Evolutionary conservation across 2,888 invertebrate species (phyloP).

Genomic region (Drosophila rellima): DNA sequence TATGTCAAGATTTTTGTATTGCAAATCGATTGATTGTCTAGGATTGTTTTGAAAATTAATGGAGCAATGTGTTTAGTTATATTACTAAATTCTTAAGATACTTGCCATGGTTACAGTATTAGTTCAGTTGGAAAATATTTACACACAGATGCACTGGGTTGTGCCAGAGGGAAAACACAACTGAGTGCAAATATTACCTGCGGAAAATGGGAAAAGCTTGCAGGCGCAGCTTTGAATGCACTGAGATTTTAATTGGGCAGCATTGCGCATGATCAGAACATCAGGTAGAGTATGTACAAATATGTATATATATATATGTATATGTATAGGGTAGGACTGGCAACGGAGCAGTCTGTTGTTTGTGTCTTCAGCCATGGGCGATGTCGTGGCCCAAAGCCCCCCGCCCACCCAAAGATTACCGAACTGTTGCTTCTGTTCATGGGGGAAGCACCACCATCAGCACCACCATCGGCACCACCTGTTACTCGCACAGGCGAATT

Average conservation of each 20-base stretch:
- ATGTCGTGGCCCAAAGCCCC: neutral
- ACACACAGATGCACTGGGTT: conserved; percentile 26
- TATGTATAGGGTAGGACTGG: conserved; percentile 31
- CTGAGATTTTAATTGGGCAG: conserved; percentile 4
- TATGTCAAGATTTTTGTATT: neutral
- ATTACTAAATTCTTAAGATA: no score
- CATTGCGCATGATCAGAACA: conserved; percentile 50
- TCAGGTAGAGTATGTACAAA: neutral
- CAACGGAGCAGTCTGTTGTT: conserved; percentile 34
- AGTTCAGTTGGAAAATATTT: conserved; percentile 5
- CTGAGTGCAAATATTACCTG: conserved; percentile 22
- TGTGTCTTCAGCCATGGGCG: conserved; percentile 34
- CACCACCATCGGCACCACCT: conserved; percentile 37
- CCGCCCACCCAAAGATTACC: conserved; percentile 17
- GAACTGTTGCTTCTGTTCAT: conserved; percentile 53
- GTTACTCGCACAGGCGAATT: conserved; percentile 37
- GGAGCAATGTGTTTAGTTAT: no score
- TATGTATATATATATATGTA: conserved; percentile 8
- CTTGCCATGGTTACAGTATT: conserved; percentile 7
- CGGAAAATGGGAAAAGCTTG: conserved; percentile 26
- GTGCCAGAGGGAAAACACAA: conserved; percentile 32
- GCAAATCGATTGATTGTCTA: no score
- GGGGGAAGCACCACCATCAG: conserved; percentile 2
- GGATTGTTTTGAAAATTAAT: no score
- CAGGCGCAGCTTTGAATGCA: conserved; percentile 43